These are phyloP conservation scores for Protodeltote pygarga DNA, from an alignment of 2,888 invertebrate species.

Conservation along the genomic window DNA sequence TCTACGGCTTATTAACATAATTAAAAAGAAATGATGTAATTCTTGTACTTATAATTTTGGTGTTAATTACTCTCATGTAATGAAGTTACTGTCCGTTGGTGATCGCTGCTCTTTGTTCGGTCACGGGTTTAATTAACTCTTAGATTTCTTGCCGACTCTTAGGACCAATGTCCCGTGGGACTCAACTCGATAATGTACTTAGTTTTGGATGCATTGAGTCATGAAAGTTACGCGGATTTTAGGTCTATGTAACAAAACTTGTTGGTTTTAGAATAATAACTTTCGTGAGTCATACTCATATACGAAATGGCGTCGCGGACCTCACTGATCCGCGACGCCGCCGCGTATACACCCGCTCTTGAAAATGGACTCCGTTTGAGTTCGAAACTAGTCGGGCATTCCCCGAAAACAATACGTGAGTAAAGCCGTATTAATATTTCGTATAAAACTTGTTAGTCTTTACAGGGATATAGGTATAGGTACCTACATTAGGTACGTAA, in stretches of 20 bases:
- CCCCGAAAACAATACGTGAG: no score
- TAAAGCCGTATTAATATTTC: no score
- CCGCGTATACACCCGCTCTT: no score
- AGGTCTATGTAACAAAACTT: not conserved
- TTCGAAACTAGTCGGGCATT: no score
- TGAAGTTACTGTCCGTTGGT: conserved; percentile 27
- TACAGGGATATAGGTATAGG: no score
- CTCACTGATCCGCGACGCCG: no score
- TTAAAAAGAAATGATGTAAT: conserved; percentile 36
- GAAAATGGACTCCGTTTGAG: no score
- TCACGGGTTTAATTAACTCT: conserved; percentile 40
- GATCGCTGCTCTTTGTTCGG: conserved; percentile 34
- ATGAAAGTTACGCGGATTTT: conserved; percentile 19
- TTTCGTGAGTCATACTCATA: no score
- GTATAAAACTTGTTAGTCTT: no score
- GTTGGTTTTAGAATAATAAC: no score
- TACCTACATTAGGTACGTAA: no score
- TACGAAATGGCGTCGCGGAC: no score
- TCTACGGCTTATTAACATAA: conserved; percentile 23
- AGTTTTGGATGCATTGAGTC: conserved; percentile 14
- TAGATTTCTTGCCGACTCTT: conserved; percentile 24
- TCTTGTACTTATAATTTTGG: conserved; percentile 25
- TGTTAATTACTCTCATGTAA: conserved; percentile 32
- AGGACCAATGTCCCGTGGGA: conserved; percentile 36
- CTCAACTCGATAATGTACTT: not conserved